Percentiles rank a stretch among this genome's conserved stretches.
phyloP scores from a whole-genome alignment of 2,888 invertebrate species.

The Trichopria drosophilae region DNA sequence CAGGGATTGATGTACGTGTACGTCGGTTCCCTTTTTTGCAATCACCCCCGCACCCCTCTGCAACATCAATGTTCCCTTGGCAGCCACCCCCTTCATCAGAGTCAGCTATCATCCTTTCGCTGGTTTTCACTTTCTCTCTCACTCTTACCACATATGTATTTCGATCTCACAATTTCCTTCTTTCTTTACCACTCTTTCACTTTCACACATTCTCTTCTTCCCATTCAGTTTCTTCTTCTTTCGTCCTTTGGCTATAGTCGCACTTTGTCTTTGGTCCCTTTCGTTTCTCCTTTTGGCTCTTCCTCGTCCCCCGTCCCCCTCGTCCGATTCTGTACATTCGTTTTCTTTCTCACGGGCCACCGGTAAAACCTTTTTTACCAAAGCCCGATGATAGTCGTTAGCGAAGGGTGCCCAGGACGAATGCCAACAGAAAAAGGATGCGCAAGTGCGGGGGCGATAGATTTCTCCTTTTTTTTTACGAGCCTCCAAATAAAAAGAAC shows the following conservation, averaged over 20 bases:
- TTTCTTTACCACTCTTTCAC: conserved; percentile 21
- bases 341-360: no score
- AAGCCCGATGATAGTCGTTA: no score
- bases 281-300: no score
- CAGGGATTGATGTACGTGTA: conserved; percentile 49
- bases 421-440: no score
- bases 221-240: conserved; percentile 11
- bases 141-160: conserved; percentile 27
- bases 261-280: no score
- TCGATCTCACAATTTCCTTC: conserved; percentile 19
- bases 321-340: no score
- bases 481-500: no score
- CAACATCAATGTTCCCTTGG: background rate
- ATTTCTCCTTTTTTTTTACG: no score
- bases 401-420: no score
- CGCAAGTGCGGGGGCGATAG: no score
- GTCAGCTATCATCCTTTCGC: background rate
- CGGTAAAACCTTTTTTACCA: no score
- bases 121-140: conserved; percentile 12
- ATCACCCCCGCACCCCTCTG: conserved; percentile 22
- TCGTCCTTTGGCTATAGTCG: conserved; percentile 15
- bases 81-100: background rate
- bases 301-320: no score
- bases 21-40: conserved; percentile 37
- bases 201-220: conserved; percentile 27